Evolutionary conservation across 1,140 invertebrate genomes (phyloP).

Genomic region (Drosophila punjabiensis): DNA sequence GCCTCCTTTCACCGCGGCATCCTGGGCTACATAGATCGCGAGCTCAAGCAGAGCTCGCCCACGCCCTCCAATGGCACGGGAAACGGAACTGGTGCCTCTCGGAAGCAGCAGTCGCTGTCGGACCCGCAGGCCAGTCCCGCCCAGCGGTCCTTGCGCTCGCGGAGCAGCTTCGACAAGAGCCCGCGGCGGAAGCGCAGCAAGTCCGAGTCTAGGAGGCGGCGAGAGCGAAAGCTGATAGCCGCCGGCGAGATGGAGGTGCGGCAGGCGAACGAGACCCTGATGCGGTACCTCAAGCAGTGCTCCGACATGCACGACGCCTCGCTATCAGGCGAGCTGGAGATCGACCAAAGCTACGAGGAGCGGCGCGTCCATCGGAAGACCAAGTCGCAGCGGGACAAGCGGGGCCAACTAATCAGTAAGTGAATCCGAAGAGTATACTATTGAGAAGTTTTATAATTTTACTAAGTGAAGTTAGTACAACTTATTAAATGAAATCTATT

Average conservation of each 20-base stretch:
- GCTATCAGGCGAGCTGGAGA: slow-evolving; percentile 83
- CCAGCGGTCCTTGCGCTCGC: slow-evolving; percentile 79
- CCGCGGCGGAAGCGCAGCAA: slow-evolving; percentile 85
- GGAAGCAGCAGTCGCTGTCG: slow-evolving; percentile 81
- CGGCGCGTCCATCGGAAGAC: slow-evolving; percentile 84
- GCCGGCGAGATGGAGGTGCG: slow-evolving; percentile 85
- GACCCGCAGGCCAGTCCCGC: slow-evolving; percentile 85
- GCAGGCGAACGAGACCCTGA: slow-evolving; percentile 84
- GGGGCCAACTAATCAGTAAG: slow-evolving; percentile 84
- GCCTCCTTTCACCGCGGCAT: slow-evolving; percentile 82
- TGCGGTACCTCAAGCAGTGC: slow-evolving; percentile 85
- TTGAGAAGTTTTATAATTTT: background rate
- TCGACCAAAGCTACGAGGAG: slow-evolving; percentile 84
- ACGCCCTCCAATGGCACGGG: slow-evolving; percentile 63
- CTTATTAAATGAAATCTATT: background rate
- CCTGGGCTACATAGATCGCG: slow-evolving; percentile 81
- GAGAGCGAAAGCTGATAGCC: slow-evolving; percentile 82
- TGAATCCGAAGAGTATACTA: slow-evolving; percentile 5
- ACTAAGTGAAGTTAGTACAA: background rate
- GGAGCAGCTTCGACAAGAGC: slow-evolving; percentile 84
- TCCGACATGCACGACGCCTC: slow-evolving; percentile 85
- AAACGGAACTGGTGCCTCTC: slow-evolving; percentile 45
- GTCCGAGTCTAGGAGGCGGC: slow-evolving; percentile 79
- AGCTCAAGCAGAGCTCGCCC: slow-evolving; percentile 78
- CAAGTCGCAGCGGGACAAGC: slow-evolving; percentile 84